Conservation (phyloP, 1,140 invertebrate species). For the Trichonephila clavata region DNA sequence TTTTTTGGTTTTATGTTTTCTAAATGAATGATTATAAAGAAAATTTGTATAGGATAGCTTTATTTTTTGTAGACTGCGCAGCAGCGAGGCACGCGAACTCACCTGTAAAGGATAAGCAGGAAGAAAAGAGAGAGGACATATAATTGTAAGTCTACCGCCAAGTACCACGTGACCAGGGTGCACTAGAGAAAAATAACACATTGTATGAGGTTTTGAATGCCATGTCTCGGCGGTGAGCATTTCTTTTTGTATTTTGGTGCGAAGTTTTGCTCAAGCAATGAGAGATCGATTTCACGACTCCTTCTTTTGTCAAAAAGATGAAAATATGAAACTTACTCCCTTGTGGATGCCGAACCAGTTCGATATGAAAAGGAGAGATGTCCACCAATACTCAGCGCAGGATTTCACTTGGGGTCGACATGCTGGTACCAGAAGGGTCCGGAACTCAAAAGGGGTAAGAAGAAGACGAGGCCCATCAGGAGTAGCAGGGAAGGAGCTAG, state of each 20-base stretch:
- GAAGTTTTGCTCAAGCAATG: too few relatives aligned
- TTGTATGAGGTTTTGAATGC: too few relatives aligned
- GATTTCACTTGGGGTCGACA: constrained; percentile 67
- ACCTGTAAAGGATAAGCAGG: constrained; percentile 74
- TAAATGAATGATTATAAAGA: too few relatives aligned
- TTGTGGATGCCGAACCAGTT: constrained; percentile 77
- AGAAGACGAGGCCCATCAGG: constrained; percentile 71
- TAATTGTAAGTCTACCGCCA: constrained; percentile 77
- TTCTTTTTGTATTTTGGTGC: too few relatives aligned
- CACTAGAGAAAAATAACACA: constrained; percentile 65
- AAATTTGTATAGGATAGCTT: too few relatives aligned
- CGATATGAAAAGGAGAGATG: constrained; percentile 72
- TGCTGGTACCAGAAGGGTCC: constrained; percentile 77
- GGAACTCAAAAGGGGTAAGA: constrained; percentile 70
- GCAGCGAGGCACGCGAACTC: background rate
- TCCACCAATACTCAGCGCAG: constrained; percentile 77
- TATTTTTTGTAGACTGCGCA: too few relatives aligned
- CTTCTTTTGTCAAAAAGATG: background rate
- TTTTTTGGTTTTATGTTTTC: too few relatives aligned
- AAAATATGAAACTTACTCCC: constrained; percentile 37
- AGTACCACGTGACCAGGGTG: constrained; percentile 77
- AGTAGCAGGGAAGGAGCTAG: constrained; percentile 71
- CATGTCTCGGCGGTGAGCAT: too few relatives aligned
- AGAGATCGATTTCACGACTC: too few relatives aligned
- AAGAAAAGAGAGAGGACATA: constrained; percentile 71